Evolutionary conservation across 2,888 invertebrate genomes (phyloP).

Genomic region (Epinotia nisella): DNA sequence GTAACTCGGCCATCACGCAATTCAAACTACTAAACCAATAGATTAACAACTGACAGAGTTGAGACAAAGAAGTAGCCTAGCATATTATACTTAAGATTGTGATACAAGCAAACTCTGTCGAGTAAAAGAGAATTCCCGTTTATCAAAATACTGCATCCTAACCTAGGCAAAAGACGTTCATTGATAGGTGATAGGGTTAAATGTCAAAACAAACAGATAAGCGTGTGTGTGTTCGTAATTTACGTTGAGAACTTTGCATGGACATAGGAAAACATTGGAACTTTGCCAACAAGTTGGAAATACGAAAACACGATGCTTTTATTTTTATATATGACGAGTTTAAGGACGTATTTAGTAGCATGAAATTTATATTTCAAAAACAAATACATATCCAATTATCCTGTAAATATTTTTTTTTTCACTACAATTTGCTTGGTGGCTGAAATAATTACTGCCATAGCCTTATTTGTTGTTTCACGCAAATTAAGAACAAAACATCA

Average conservation of each 20-base stretch:
- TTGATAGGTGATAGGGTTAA: conserved; percentile 12
- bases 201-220: conserved; percentile 29
- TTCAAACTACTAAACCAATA: not conserved
- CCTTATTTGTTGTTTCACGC: conserved; percentile 44
- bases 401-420: not conserved
- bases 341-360: not conserved
- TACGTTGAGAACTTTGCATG: not conserved
- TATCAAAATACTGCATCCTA: not conserved
- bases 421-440: not conserved
- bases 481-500: conserved; percentile 57
- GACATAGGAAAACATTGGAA: no score
- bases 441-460: conserved; percentile 10
- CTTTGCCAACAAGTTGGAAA: no score
- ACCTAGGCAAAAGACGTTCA: not conserved
- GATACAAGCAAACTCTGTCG: no score
- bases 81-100: not conserved
- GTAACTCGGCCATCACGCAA: not conserved
- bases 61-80: not conserved
- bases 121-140: not conserved
- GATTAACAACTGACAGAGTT: not conserved
- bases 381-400: not conserved
- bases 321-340: not conserved
- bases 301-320: not conserved
- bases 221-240: not conserved
- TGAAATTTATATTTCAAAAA: not conserved